Conservation (phyloP, 2,888 invertebrate species). For the Hypena proboscidalis region DNA sequence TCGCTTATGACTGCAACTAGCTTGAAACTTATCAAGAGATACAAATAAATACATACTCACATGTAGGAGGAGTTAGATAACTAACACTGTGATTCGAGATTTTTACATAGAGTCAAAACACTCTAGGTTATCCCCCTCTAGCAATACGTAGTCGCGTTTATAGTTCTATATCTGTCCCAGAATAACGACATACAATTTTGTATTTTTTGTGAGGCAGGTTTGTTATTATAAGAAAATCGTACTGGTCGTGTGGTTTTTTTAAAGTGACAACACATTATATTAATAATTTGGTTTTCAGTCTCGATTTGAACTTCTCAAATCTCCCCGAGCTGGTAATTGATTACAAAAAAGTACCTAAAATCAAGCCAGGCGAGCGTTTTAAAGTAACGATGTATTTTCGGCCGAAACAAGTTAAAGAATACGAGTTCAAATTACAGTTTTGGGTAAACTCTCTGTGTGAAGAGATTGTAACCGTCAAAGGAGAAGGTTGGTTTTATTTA, state of each 20-base stretch:
- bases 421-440: conserved; percentile 81
- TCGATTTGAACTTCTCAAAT: conserved; percentile 79
- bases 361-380: conserved; percentile 71
- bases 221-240: too few species aligned
- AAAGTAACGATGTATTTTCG: conserved; percentile 83
- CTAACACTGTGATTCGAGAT: too few species aligned
- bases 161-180: too few species aligned
- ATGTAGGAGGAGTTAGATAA: too few species aligned
- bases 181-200: too few species aligned
- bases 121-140: too few species aligned
- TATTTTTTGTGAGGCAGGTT: too few species aligned
- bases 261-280: neutral
- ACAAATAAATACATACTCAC: too few species aligned
- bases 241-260: neutral
- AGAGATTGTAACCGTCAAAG: conserved; percentile 77
- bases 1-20: too few species aligned
- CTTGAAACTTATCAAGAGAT: too few species aligned
- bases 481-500: conserved; percentile 74
- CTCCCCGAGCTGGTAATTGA: conserved; percentile 80
- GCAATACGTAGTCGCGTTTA: too few species aligned
- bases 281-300: conserved; percentile 59
- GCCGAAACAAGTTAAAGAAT: conserved; percentile 79
- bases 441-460: conserved; percentile 82
- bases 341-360: conserved; percentile 61
- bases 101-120: too few species aligned